Conservation (phyloP, 2,113 vertebrate species). For the Edolisoma coerulescens region DNA sequence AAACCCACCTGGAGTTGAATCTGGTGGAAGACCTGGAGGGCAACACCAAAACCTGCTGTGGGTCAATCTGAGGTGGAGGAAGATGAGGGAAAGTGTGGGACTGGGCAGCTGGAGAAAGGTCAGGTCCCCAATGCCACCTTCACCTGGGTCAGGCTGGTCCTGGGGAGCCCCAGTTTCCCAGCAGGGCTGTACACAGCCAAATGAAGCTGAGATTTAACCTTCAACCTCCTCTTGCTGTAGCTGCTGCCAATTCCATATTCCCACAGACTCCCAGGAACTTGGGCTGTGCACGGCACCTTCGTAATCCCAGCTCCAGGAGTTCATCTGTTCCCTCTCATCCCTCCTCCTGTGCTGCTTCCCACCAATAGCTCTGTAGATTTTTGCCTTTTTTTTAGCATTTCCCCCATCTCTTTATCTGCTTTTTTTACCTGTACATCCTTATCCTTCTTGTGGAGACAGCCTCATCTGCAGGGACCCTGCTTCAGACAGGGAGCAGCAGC, state of each 20-base stretch:
- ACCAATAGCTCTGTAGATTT: not conserved
- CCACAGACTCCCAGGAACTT: not conserved
- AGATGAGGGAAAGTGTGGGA: not conserved
- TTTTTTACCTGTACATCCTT: constrained; percentile 4
- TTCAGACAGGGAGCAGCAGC: not conserved
- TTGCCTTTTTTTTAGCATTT: not conserved
- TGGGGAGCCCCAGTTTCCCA: not conserved
- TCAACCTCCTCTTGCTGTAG: not conserved
- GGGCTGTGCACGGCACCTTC: not conserved
- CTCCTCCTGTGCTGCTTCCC: not conserved
- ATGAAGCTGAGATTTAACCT: not conserved
- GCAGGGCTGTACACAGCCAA: not conserved
- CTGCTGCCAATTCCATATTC: not conserved
- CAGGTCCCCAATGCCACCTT: not conserved
- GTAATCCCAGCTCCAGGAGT: not conserved
- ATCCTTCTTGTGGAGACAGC: not conserved
- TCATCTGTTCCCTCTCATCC: constrained; percentile 19
- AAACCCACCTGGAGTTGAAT: not conserved
- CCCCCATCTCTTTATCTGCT: constrained; percentile 12
- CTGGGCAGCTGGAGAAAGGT: not conserved
- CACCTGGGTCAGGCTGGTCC: not conserved
- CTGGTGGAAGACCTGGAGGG: not conserved
- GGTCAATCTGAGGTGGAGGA: not conserved
- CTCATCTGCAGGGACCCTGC: not conserved
- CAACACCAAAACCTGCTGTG: not conserved